Evolutionary conservation across 2,797 vertebrate genomes (phyloP).

Genomic region (Yasuhikotakia modesta): DNA sequence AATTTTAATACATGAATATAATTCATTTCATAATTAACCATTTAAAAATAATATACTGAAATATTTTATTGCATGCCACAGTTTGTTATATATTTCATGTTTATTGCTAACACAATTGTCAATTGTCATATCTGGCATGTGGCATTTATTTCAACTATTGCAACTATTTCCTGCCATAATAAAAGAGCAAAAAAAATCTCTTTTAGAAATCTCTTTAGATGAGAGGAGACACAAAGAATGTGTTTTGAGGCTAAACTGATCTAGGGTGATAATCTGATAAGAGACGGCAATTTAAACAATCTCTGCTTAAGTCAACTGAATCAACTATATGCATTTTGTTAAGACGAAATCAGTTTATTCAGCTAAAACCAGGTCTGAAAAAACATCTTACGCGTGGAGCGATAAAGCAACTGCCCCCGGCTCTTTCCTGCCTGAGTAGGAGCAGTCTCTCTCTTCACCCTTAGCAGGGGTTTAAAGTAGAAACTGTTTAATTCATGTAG

Average conservation of each 20-base stretch:
- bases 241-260: conserved; percentile 1
- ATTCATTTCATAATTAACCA: too few species aligned
- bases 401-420: background rate
- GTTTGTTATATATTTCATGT: too few species aligned
- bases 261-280: background rate
- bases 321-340: background rate
- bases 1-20: too few species aligned
- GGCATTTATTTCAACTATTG: too few species aligned
- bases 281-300: background rate
- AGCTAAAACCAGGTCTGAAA: background rate
- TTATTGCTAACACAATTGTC: too few species aligned
- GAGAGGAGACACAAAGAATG: conserved; percentile 36
- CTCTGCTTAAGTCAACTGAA: background rate
- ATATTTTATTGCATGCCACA: too few species aligned
- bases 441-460: conserved; percentile 18
- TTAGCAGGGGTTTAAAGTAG: conserved; percentile 28
- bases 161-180: background rate
- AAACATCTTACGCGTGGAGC: background rate
- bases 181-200: too few species aligned
- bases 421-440: conserved; percentile 14
- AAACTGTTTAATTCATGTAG: conserved; percentile 46
- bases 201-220: conserved; percentile 43
- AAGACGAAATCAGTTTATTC: background rate
- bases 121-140: too few species aligned
- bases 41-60: too few species aligned